Base-by-base conservation (phyloP, 2,113 vertebrate species). In the Colistium nudipinnis region DNA sequence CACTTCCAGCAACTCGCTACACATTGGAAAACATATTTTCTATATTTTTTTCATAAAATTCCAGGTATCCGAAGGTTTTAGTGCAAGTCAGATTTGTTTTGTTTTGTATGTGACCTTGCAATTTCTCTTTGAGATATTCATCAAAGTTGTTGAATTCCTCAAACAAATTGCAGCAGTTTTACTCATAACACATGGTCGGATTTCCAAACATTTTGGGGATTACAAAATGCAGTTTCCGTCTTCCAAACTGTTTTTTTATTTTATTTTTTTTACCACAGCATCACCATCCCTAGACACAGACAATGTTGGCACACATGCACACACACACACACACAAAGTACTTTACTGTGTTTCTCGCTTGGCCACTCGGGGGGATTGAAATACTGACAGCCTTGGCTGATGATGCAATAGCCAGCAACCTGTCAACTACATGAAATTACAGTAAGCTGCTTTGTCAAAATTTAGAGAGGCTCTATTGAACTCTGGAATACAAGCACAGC, bases 341-440 rank as follows among this genome's bases (percentile, higher is more conserved):
- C 53, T 52, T 17, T 11, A 44, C 70, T 72, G 39, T 47, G 61
- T 60, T 52, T 83, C 33, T 65, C 51, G 73, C 61, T 74, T 5
- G 25, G 74, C 44, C 69, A 74, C 48, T 67, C 73, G 24, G 73
- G 44, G 44, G 62, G 78, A 80, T 43, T 72, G 65, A 78, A 77
- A 78, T 74, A 51, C 73, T 85, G 79, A 81, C 84, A 86, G 87
- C 70, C 61, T 68, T 52, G 61, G 63, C 27, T 51, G 48, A 51
- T 92, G 90, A 92, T 88, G 90, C 86, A 93, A 93, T 61, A 67
- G 70, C 67, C 72, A 68, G 90, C 82, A 92, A 91, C 87, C n/a
- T 79, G 85, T 88, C 84, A 87, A 81, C 84, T 82, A 78, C 80
- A 67, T 77, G 73, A 83, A 81, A 90, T 84, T 90, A 88, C 62